phyloP scores from a whole-genome alignment of 2,888 invertebrate genomes.

The Brachyptera risi region DNA sequence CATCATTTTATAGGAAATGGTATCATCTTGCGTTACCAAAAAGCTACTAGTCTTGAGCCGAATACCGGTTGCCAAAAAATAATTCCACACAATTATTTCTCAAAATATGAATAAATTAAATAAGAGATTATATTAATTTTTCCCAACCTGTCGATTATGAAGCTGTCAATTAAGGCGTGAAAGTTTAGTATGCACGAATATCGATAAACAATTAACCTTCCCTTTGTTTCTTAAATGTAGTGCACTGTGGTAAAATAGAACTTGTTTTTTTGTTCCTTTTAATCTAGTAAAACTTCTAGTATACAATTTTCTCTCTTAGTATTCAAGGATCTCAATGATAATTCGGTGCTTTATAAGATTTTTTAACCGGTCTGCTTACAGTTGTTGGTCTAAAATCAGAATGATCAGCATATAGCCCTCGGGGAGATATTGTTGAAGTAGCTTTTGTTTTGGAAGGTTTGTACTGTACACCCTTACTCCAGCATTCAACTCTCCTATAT shows the following conservation, averaged over 20 bases:
- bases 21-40: not conserved
- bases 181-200: not conserved
- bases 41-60: slow-evolving; percentile 21
- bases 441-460: too few relatives aligned
- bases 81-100: slow-evolving; percentile 2
- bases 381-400: too few relatives aligned
- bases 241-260: slow-evolving; percentile 5
- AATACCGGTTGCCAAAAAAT: slow-evolving; percentile 12
- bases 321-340: slow-evolving; percentile 23
- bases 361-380: too few relatives aligned
- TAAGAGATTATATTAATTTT: slow-evolving; percentile 11
- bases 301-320: slow-evolving; percentile 12
- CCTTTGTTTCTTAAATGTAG: not conserved
- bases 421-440: too few relatives aligned
- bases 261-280: slow-evolving; percentile 11
- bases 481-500: too few relatives aligned
- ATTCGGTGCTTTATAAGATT: not conserved
- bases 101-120: slow-evolving; percentile 15
- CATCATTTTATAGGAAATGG: not conserved
- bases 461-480: too few relatives aligned
- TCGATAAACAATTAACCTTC: not conserved
- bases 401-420: too few relatives aligned
- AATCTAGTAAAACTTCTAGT: slow-evolving; percentile 9
- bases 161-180: not conserved
- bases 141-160: slow-evolving; percentile 5